These are phyloP conservation scores for Lanius collurio DNA, from an alignment of 2,113 vertebrate species.

Conservation along the genomic window DNA sequence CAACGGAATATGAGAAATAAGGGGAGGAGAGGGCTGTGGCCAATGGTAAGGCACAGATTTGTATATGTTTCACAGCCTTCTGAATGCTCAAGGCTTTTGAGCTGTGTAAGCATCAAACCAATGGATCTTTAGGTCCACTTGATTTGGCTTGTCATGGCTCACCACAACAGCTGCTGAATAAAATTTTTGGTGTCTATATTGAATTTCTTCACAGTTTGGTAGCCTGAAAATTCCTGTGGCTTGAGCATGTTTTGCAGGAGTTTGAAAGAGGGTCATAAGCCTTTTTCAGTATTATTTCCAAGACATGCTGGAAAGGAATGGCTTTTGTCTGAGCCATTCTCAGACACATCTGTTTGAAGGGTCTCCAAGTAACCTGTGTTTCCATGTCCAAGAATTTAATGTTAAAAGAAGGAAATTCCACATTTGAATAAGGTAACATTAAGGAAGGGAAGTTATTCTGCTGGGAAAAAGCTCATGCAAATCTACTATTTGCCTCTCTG, in stretches of 20 bases:
- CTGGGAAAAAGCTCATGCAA: neutral
- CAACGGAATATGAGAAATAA: no score
- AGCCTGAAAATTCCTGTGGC: neutral
- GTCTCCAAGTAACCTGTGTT: neutral
- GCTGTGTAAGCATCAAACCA: no score
- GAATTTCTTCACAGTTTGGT: neutral
- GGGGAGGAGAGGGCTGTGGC: no score
- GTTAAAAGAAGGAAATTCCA: neutral
- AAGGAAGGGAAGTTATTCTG: neutral
- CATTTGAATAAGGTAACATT: neutral
- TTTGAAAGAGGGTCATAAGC: neutral
- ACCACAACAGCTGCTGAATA: neutral
- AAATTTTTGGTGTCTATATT: neutral
- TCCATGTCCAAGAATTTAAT: neutral
- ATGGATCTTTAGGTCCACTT: no score
- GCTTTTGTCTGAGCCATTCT: neutral
- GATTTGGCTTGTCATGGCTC: no score
- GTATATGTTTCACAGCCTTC: no score
- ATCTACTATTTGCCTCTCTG: neutral
- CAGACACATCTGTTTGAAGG: neutral
- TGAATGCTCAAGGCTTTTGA: no score
- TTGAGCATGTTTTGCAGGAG: neutral
- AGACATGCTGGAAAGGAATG: neutral
- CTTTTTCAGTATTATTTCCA: neutral
- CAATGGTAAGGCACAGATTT: no score